phyloP scores from a whole-genome alignment of 2,113 vertebrate genomes.

The Miniopterus natalensis region DNA sequence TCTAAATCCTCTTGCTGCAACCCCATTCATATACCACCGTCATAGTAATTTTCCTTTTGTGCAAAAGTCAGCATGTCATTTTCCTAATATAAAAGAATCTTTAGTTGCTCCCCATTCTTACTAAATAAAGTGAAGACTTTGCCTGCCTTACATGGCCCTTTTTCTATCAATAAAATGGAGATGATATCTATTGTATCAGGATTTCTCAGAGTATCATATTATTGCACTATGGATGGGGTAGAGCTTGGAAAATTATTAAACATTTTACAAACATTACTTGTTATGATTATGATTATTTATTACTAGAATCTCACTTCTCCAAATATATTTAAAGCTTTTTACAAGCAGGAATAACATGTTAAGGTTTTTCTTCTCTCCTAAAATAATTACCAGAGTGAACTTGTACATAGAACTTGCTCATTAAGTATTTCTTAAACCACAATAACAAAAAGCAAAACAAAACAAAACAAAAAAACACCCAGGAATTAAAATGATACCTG shows the following conservation, averaged over 20 bases:
- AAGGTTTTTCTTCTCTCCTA: neutral
- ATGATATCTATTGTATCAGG: neutral
- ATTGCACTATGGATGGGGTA: neutral
- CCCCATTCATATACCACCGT: neutral
- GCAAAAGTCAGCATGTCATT: neutral
- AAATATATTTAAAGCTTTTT: conserved; percentile 23
- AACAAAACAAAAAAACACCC: too few relatives aligned
- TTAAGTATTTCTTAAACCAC: neutral
- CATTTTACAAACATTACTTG: neutral
- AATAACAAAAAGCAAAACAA: neutral
- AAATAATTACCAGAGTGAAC: neutral
- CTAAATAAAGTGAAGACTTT: neutral
- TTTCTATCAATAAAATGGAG: neutral
- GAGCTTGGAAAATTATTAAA: conserved; percentile 7
- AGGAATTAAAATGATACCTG: neutral
- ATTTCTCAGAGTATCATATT: neutral
- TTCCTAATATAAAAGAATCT: neutral
- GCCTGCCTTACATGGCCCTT: neutral
- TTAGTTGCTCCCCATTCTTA: neutral
- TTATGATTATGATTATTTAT: neutral
- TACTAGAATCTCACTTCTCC: neutral
- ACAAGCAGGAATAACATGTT: neutral
- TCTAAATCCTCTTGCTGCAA: neutral
- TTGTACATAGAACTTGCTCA: neutral
- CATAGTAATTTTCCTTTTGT: neutral